These are phyloP conservation scores for Drosophila anomelani DNA, from an alignment of 2,888 invertebrate genomes.

Conservation along the genomic window DNA sequence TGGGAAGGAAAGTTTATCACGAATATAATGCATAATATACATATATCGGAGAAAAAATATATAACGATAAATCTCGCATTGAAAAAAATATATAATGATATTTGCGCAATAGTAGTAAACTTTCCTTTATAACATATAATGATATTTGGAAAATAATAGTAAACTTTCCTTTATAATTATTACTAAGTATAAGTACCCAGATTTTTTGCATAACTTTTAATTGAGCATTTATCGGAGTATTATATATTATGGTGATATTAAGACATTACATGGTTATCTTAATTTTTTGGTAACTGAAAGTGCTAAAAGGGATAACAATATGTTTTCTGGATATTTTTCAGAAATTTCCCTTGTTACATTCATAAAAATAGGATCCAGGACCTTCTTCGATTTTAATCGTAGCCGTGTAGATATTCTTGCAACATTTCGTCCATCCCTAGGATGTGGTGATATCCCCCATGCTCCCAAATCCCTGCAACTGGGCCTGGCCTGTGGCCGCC, in stretches of 20 bases:
- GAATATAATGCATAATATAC: not conserved
- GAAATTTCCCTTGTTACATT: too few species aligned
- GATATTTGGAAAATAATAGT: not conserved
- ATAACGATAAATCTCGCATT: not conserved
- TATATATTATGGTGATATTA: too few species aligned
- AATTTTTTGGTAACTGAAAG: too few species aligned
- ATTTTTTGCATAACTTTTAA: too few species aligned
- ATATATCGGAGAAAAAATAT: constrained; percentile 8
- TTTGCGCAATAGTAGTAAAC: not conserved
- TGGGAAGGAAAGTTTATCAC: constrained; percentile 8
- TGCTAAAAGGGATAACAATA: too few species aligned
- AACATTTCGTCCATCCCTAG: constrained; percentile 3
- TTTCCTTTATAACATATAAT: too few species aligned
- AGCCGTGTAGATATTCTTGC: not conserved
- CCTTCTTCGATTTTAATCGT: not conserved
- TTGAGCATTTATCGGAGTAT: too few species aligned
- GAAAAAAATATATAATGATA: not conserved
- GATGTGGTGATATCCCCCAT: not conserved
- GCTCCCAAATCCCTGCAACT: constrained; percentile 29
- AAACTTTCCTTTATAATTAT: not conserved
- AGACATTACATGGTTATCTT: too few species aligned
- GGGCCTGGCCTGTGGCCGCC: constrained; percentile 77
- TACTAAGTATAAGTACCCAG: too few species aligned
- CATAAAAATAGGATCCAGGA: too few species aligned
- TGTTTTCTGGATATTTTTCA: too few species aligned